Evolutionary conservation across 2,888 invertebrate species (phyloP), one percentile per base, ranked within the genome.

Genomic region (Drosophila monieri): DNA sequence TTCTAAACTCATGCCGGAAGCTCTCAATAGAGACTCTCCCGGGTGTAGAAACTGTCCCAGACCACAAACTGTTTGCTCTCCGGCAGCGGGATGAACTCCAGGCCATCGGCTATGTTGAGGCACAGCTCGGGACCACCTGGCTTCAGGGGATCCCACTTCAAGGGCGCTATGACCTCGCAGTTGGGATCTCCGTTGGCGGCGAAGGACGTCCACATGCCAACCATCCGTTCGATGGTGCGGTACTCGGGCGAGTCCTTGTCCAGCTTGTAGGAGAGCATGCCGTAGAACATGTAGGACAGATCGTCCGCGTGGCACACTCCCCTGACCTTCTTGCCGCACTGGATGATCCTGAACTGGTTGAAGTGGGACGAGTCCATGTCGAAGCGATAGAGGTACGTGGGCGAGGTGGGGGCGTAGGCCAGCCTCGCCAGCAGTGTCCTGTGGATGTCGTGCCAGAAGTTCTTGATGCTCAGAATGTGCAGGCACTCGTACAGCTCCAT

Each of bases 361-460:
- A 81, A 90, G 49, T 84, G 78, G 10, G 85, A 62, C 1, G 91
- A 91, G 68, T 92, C 92, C 73, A 90, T 89, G 14, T 90, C 90
- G 37, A 92, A 92, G 10, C 90, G 87, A 55, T 91, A 91, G 1
- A 91, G 65, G 62, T 90, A 92, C 6, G 91, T 92, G 44, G 90
- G 81, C 15, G 69, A 66, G 21, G 73, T 47, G 0, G 74, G 64
- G 0, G 85, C 85, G 64, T 87, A 84, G n/a, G 75, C 43, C 21
- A 57, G 30, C 0, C 91, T 85, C 0, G 89, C 85, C 12, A 87
- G 72, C 27, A 91, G 23, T 0, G 90, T 85, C 0, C 91, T 87
- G 57, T 92, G 91, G 23, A 91, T 90, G 52, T 89, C 91, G 60
- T 91, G 92, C 91, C 91, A 91, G 54, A 91, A 91, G 49, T 87